phyloP scores from a whole-genome alignment of 2,113 vertebrate species.

The Genyomyrus donnyi region DNA sequence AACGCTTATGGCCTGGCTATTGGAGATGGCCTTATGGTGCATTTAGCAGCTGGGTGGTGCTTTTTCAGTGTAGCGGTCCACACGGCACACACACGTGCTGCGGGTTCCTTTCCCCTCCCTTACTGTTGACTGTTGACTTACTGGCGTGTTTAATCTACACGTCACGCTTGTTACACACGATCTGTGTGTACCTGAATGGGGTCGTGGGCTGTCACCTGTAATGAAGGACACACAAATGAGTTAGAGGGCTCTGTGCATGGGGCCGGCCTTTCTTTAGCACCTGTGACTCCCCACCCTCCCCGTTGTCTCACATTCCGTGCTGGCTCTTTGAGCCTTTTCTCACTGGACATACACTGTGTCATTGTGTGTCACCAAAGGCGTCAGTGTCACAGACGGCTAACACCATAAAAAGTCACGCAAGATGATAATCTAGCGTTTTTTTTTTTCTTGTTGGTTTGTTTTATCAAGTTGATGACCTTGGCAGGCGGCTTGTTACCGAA shows the following conservation, averaged over 20 bases:
- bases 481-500: neutral
- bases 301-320: neutral
- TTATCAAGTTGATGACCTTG: neutral
- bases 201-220: neutral
- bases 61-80: neutral
- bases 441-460: neutral
- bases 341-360: neutral
- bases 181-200: neutral
- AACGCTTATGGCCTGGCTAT: neutral
- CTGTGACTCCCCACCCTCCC: neutral
- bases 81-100: neutral
- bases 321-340: neutral
- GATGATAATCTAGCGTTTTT: neutral
- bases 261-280: neutral
- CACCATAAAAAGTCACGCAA: neutral
- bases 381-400: neutral
- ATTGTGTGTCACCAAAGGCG: neutral
- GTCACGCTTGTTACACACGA: neutral
- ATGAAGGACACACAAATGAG: neutral
- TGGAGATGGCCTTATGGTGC: neutral
- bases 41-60: neutral
- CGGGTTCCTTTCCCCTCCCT: neutral
- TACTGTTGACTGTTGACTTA: neutral
- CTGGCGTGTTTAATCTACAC: neutral
- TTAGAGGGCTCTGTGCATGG: neutral